Base-by-base conservation (phyloP, 2,888 invertebrate genomes). In the Dicycla oo region DNA sequence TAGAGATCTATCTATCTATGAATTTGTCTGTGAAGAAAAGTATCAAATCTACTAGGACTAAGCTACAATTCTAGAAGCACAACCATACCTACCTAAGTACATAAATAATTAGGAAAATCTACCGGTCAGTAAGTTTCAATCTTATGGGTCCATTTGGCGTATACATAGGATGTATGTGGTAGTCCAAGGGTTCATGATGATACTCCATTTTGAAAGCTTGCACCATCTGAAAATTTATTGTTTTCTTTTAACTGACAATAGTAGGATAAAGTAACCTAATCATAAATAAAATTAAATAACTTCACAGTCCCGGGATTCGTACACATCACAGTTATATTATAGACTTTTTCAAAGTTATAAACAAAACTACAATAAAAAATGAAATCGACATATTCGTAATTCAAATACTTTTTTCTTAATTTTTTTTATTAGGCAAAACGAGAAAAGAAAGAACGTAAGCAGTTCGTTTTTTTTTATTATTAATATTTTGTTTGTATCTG, bases 121-220 rank as follows among this genome's bases (percentile, higher is more conserved):
- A 92, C 85, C 97, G 96, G 58, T 96, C 96, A 15, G 96, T 94
- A 73, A 97, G 95, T 83, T 96, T 97, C 47, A 97, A 91, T 86
- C 96, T 96, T 47, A 97, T 93, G 0, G 97, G 97, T 78, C 97
- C 97, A 78, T 97, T 96, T 0, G 97, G 97, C 0, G 97, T 97
- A 87, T 97, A 97, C 97, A 97, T 97, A 0, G 97, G 97, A 85
- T 97, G 97, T 4, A 97, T 96, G 83, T 97, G 96, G 86, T 97
- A 97, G 20, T 97, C 97, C 89, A 97, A 85, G n/a, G 96, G 96
- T 60, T 96, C 94, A 81, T 97, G 94, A 80, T 97, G 96, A 86
- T 97, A 97, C 85, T 97, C 97, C 90, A 97, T 93, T 88, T 95
- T 96, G 89, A 97, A 97, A 0, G 96, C 93, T 87, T 97, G 97